phyloP scores from a whole-genome alignment of 2,888 invertebrate genomes.

The Mellilla xanthometata region DNA sequence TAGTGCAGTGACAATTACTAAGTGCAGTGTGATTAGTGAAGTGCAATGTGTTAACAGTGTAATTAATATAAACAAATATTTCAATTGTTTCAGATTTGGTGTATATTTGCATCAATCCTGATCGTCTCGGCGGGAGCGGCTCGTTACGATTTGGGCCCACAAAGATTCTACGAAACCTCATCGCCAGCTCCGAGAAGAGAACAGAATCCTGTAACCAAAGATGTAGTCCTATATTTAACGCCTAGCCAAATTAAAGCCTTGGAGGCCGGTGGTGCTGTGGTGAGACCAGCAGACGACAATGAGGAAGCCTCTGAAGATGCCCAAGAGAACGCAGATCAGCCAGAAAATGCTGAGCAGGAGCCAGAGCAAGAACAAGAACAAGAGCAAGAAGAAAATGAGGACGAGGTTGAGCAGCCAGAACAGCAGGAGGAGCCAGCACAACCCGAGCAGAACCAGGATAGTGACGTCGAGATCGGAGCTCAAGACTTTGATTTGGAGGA shows the following conservation, averaged over 20 bases:
- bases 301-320: constrained; percentile 24
- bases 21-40: neutral
- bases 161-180: constrained; percentile 41
- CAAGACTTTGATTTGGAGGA: constrained; percentile 29
- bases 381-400: constrained; percentile 13
- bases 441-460: constrained; percentile 17
- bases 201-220: constrained; percentile 46
- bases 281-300: constrained; percentile 35
- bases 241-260: constrained; percentile 58
- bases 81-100: constrained; percentile 50
- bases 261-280: constrained; percentile 46
- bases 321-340: constrained; percentile 26
- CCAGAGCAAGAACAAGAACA: constrained; percentile 24
- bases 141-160: constrained; percentile 45
- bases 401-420: constrained; percentile 23
- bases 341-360: constrained; percentile 23
- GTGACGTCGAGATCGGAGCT: constrained; percentile 2
- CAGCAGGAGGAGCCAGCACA: constrained; percentile 26
- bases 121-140: constrained; percentile 40
- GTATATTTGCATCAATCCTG: constrained; percentile 38
- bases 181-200: constrained; percentile 25
- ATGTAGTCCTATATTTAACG: constrained; percentile 62
- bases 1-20: constrained; percentile 32
- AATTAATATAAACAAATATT: constrained; percentile 4
- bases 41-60: neutral